Evolutionary conservation across 2,113 vertebrate genomes (phyloP), one percentile per base, ranked within the genome.

Genomic region (Amphiprion percula): DNA sequence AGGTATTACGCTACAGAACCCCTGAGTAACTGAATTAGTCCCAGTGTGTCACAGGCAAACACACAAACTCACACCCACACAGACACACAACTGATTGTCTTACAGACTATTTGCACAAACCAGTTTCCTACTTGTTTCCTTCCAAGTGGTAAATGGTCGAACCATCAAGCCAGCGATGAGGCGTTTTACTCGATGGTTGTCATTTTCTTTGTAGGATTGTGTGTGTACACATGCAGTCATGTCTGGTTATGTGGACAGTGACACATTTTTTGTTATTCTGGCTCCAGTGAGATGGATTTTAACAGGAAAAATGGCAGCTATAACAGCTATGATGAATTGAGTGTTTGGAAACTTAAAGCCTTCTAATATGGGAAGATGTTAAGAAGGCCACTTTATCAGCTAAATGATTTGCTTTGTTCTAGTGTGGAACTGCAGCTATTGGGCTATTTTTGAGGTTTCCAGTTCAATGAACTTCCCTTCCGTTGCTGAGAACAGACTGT

Each of bases 21-120:
- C 84, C 86, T 47, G 76, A 86, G 87, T 90, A 93, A 93, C 83
- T 81, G 71, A 91, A 92, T 93, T 92, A 91, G 84, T 74, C 67
- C 46, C 73, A 77, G 81, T 78, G 71, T 88, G 82, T 88, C 85
- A 69, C 79, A 76, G 67, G 50, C 56, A 68, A 87, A 83, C 78
- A 75, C 49, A 63, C 74, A 71, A 39, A 55, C 65, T 49, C 58
- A 65, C 10, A 64, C 52, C 37, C 58, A 50, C 46, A 26, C 50
- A 60, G 59, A 49, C 66, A 46, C 19, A 77, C 55, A 74, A 66
- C 68, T 58, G 46, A 67, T 79, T 44, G 4, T 79, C 59, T 59
- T 53, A 73, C 41, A 79, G 63, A 68, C 53, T 44, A 47, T 84
- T 84, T 83, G 50, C 52, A 71, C 77, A 75, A 46, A 68, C 28